A percentile compares a stretch with the other conserved stretches of the same genome.
These are phyloP conservation scores for Calliopum simillimum DNA, from an alignment of 2,888 invertebrate species.

Conservation along the genomic window DNA sequence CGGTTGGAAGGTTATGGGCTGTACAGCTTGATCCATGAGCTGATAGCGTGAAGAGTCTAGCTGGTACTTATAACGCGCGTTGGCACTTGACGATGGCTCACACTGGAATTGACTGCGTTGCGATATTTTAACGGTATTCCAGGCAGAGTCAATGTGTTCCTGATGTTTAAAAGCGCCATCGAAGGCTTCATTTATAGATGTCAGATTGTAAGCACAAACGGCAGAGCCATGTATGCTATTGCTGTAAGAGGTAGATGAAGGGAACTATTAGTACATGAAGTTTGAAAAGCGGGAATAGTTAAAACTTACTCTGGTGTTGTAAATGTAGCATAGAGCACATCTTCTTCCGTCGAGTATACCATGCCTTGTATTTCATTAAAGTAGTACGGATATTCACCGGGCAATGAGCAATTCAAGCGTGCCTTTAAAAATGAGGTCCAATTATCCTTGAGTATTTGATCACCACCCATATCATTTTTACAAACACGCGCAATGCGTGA, in stretches of 20 bases:
- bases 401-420: conserved; percentile 83
- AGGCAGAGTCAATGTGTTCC: conserved; percentile 79
- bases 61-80: conserved; percentile 66
- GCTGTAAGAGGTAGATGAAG: conserved; percentile 63
- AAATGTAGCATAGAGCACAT: conserved; percentile 85
- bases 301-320: conserved; percentile 79
- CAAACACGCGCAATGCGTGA: conserved; percentile 92
- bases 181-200: conserved; percentile 83
- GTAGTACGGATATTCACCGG: conserved; percentile 88
- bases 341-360: conserved; percentile 80
- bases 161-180: conserved; percentile 89
- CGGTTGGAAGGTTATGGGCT: conserved; percentile 77
- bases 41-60: conserved; percentile 82
- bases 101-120: conserved; percentile 76
- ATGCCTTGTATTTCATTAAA: conserved; percentile 91
- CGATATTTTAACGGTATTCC: conserved; percentile 76
- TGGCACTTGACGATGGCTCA: conserved; percentile 60
- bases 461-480: conserved; percentile 88
- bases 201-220: conserved; percentile 89
- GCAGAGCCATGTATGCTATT: conserved; percentile 93
- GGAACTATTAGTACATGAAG: too few species aligned
- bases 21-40: conserved; percentile 88
- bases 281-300: background rate
- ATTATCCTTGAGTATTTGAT: conserved; percentile 80
- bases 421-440: conserved; percentile 95